phyloP scores from a whole-genome alignment of 2,888 invertebrate genomes.

The Autographa pulchrina region DNA sequence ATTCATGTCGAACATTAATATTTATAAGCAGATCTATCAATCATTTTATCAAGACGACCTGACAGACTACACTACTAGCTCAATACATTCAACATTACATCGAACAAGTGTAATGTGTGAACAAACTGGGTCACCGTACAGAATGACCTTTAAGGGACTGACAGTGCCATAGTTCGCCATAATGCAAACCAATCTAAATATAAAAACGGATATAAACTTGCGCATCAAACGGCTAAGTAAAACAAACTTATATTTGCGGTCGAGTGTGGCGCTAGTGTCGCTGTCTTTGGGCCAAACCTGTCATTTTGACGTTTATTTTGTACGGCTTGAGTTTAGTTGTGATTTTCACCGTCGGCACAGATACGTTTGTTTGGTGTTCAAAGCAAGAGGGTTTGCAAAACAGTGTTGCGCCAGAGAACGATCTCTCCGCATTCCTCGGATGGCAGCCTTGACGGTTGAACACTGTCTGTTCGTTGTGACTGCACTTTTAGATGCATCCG shows the following conservation, averaged over 20 bases:
- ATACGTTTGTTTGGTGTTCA: constrained; percentile 17
- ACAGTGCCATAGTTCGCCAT: background rate
- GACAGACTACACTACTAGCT: background rate
- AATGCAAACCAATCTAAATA: background rate
- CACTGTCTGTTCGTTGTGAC: constrained; percentile 48
- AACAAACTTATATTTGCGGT: background rate
- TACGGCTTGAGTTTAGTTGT: background rate
- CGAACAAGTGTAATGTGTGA: background rate
- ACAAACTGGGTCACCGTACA: background rate
- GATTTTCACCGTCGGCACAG: background rate
- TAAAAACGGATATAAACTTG: constrained; percentile 25
- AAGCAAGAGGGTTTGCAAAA: constrained; percentile 59
- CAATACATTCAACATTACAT: background rate
- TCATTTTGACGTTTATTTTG: background rate
- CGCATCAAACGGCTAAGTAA: constrained; percentile 19
- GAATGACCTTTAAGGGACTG: constrained; percentile 3
- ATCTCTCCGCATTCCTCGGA: constrained; percentile 61
- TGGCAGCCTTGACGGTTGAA: constrained; percentile 59
- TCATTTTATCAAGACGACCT: constrained; percentile 6
- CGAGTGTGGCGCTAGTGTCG: background rate
- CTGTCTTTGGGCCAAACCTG: background rate
- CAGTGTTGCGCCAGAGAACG: constrained; percentile 55
- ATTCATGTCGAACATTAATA: constrained; percentile 1
- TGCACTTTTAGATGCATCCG: constrained; percentile 55
- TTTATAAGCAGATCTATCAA: constrained; percentile 1